These are phyloP conservation scores for Polydrusus tereticollis DNA, from an alignment of 2,888 invertebrate genomes.

Conservation along the genomic window DNA sequence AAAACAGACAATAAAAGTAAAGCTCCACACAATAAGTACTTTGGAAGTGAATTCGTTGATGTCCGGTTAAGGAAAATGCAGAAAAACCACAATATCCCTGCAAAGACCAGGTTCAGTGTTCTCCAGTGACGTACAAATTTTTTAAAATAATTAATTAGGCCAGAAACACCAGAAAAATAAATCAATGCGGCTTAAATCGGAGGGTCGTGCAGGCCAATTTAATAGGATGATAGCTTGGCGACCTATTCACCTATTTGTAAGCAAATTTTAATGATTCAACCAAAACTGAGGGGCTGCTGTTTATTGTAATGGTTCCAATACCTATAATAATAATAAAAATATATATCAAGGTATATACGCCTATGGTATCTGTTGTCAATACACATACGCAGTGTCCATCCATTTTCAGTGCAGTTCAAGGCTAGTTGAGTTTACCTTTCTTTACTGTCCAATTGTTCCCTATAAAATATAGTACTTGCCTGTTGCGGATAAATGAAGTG, in stretches of 20 bases:
- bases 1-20: conserved; percentile 17
- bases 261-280: no score
- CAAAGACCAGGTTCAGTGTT: not conserved
- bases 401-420: conserved; percentile 37
- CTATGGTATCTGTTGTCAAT: conserved; percentile 18
- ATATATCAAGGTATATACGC: conserved; percentile 18
- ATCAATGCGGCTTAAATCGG: no score
- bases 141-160: no score
- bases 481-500: conserved; percentile 18
- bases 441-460: conserved; percentile 40
- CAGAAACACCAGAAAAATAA: no score
- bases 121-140: not conserved
- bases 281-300: no score
- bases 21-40: conserved; percentile 28
- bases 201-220: no score
- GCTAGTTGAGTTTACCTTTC: conserved; percentile 29
- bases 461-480: conserved; percentile 32
- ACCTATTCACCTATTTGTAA: no score
- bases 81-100: conserved; percentile 26
- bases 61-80: conserved; percentile 35
- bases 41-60: conserved; percentile 34
- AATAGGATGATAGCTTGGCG: no score
- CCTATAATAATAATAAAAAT: not conserved
- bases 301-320: no score
- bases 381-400: conserved; percentile 18